Conservation (phyloP, 2,888 invertebrate genomes). For the Heliothis peltigera region DNA sequence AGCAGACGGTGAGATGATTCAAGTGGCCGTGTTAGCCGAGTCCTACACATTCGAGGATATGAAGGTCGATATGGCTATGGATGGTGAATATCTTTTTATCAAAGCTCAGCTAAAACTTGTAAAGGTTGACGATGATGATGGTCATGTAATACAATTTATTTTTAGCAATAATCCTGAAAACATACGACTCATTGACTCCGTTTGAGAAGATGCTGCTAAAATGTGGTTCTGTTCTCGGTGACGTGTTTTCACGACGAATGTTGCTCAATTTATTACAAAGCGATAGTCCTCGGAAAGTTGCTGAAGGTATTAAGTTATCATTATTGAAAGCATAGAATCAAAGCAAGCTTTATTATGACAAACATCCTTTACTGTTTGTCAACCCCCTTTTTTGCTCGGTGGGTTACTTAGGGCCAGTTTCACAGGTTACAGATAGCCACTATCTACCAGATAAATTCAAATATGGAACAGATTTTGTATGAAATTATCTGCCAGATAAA, state of each 20-base stretch:
- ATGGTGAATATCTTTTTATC: constrained; percentile 84
- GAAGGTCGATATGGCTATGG: constrained; percentile 88
- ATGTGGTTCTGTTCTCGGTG: constrained; percentile 91
- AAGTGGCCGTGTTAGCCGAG: constrained; percentile 86
- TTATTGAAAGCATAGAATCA: no score
- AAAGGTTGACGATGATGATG: no score
- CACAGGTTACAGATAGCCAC: no score
- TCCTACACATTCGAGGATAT: constrained; percentile 87
- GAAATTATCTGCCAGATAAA: no score
- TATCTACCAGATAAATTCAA: no score
- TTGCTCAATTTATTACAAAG: constrained; percentile 88
- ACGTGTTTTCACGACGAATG: constrained; percentile 91
- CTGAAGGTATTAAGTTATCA: constrained; percentile 77
- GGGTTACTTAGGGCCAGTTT: no score
- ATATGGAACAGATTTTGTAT: no score
- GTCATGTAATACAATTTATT: no score
- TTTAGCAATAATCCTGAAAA: constrained; percentile 90
- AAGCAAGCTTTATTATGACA: no score
- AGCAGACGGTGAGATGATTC: constrained; percentile 63
- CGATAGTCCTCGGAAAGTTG: constrained; percentile 84
- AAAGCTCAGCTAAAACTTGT: no score
- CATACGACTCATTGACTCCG: constrained; percentile 91
- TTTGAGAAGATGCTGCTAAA: constrained; percentile 92
- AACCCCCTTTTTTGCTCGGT: no score
- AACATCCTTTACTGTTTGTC: no score